Conservation (phyloP, 2,888 invertebrate species). For the Empis stercorea region DNA sequence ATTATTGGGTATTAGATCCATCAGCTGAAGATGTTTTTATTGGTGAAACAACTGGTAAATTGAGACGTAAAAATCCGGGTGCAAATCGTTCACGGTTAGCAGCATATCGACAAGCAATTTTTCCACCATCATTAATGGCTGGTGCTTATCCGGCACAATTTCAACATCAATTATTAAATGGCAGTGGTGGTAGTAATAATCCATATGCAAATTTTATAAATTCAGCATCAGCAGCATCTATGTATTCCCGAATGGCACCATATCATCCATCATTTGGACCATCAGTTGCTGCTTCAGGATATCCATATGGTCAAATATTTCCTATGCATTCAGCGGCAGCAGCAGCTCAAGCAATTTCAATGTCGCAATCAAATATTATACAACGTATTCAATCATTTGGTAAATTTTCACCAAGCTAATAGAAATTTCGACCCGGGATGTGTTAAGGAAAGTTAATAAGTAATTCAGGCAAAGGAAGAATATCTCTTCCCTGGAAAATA, state of each 20-base stretch:
- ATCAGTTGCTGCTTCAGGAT: conserved; percentile 1
- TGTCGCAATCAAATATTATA: too few relatives aligned
- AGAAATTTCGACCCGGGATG: too few relatives aligned
- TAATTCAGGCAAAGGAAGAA: too few relatives aligned
- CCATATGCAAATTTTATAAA: neutral
- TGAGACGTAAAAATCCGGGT: conserved; percentile 79
- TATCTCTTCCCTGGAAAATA: too few relatives aligned
- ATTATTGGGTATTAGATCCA: conserved; percentile 99
- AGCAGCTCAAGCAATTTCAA: too few relatives aligned
- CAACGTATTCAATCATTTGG: too few relatives aligned
- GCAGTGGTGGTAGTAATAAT: neutral
- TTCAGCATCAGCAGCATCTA: neutral
- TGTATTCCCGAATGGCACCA: conserved; percentile 3
- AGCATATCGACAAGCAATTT: conserved; percentile 61
- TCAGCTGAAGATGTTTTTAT: conserved; percentile 98
- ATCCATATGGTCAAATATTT: neutral
- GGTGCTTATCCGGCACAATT: conserved; percentile 10
- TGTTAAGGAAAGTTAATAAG: too few relatives aligned
- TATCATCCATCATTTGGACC: conserved; percentile 13
- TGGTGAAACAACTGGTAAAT: conserved; percentile 92
- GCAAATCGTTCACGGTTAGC: conserved; percentile 79
- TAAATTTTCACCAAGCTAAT: too few relatives aligned
- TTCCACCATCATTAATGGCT: conserved; percentile 22
- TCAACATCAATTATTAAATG: neutral
- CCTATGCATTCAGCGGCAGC: too few relatives aligned